These are phyloP conservation scores for Rhea americana DNA, from an alignment of 2,113 vertebrate species.

Conservation along the genomic window DNA sequence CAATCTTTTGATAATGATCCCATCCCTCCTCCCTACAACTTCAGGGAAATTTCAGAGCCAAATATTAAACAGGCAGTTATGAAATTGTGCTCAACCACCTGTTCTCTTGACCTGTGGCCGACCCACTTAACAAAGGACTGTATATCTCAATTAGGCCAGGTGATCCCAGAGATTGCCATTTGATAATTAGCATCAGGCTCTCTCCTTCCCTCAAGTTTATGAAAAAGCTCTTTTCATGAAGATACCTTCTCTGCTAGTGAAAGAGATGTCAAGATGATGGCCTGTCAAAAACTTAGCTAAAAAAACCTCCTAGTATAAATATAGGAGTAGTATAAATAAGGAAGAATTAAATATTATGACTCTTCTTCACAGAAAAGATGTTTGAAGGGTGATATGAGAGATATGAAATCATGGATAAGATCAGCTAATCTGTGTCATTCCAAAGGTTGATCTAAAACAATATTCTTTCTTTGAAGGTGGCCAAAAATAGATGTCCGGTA, in stretches of 20 bases:
- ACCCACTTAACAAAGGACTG: slow-evolving; percentile 67
- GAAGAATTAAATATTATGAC: background rate
- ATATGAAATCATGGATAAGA: background rate
- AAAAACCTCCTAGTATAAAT: background rate
- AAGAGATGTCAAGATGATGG: background rate
- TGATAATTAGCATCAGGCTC: slow-evolving; percentile 16
- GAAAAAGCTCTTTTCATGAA: background rate
- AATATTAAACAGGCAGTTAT: slow-evolving; percentile 75
- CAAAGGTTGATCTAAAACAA: background rate
- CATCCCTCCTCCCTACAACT: slow-evolving; percentile 64
- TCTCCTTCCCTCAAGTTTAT: background rate
- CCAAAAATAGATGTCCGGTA: slow-evolving; percentile 13
- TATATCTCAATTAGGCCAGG: slow-evolving; percentile 73
- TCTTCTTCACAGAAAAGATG: background rate
- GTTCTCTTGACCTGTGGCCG: slow-evolving; percentile 67
- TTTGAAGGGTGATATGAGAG: background rate
- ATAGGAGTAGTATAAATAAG: background rate
- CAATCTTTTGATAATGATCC: slow-evolving; percentile 78
- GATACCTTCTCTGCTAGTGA: background rate
- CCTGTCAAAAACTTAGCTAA: background rate
- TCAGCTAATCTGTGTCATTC: background rate
- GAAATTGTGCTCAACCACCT: slow-evolving; percentile 75
- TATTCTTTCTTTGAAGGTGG: background rate
- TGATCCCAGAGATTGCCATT: slow-evolving; percentile 59
- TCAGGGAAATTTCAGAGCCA: slow-evolving; percentile 75